Evolutionary conservation across 2,797 vertebrate species (phyloP), one percentile per base, ranked within the genome.

Genomic region (Acridotheres tristis): DNA sequence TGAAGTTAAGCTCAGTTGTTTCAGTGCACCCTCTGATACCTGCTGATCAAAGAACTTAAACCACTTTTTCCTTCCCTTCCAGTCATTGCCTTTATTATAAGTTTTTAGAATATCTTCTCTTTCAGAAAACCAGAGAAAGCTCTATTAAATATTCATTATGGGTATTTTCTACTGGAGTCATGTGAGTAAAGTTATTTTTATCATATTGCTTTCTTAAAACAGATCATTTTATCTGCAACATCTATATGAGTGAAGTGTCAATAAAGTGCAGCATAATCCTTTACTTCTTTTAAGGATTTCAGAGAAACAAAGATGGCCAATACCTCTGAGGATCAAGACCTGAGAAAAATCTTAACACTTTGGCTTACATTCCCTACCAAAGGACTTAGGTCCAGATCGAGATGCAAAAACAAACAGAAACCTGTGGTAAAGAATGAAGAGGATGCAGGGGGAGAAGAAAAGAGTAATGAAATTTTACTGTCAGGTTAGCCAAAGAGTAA

Each of bases 401-500:
- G 71, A 91, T 12, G 50, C 30, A 67, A 71, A 88, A 88, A 84
- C 29, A 78, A 85, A 82, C 26, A 88, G 22, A 87, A 82, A 82
- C 26, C 58, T 87, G 55, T 61, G 73, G 23, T 62, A 79, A 8
- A 91, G n/a, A 91, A 86, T 51, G 48, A 90, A 87, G 68, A 85
- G 45, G 83, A 91, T 82, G 51, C 58, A 90, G 19, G 12, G 21
- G 21, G 42, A 81, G 40, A 82, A 95, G 51, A 92, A 85, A 94
- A 93, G 45, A 42, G 36, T 67, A 1, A 63, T n/a, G 47, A 81
- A 93, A 89, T 89, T 86, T 93, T 80, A 67, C 66, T 67, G 54
- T 29, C 48, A n/a, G 7, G 40, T 75, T 82, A 93, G 48, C 59
- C 61, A 92, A 91, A 89, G 32, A 90, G 94, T 62, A 90, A 91